A percentile compares a stretch with the other conserved stretches of the same genome.
Conservation (phyloP, 2,113 vertebrate genomes). For the Ornithorhynchus anatinus region DNA sequence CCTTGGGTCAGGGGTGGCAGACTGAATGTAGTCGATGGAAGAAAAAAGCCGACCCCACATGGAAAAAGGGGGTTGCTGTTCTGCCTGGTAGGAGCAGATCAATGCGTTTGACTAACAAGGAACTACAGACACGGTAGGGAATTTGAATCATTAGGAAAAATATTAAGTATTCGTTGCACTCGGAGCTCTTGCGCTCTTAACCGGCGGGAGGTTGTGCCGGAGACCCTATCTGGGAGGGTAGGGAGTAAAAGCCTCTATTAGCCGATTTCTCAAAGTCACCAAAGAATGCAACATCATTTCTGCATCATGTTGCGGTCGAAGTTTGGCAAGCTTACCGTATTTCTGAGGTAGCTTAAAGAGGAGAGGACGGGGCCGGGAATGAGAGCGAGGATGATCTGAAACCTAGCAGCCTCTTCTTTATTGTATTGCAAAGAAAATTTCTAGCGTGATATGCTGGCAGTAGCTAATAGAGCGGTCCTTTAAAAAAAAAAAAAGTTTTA, state of each 20-base stretch:
- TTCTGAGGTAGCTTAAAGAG: background rate
- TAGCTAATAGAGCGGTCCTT: too few relatives aligned
- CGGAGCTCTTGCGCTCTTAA: background rate
- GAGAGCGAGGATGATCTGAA: background rate
- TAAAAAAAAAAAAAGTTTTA: too few relatives aligned
- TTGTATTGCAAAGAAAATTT: background rate
- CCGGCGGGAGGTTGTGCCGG: background rate
- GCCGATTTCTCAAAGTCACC: background rate
- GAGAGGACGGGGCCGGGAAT: background rate
- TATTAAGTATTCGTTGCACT: background rate
- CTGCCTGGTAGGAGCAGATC: background rate
- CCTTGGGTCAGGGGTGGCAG: slow-evolving; percentile 43
- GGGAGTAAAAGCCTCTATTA: background rate
- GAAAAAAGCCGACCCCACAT: slow-evolving; percentile 46
- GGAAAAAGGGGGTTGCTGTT: slow-evolving; percentile 29
- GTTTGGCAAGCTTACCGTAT: slow-evolving; percentile 22
- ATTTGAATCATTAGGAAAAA: background rate
- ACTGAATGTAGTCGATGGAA: slow-evolving; percentile 31
- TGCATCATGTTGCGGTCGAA: slow-evolving; percentile 55
- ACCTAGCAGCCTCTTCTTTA: background rate
- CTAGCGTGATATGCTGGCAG: too few relatives aligned
- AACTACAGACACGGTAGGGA: background rate
- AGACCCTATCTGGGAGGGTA: background rate
- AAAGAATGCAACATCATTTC: slow-evolving; percentile 37
- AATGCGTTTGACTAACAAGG: background rate